Conservation (phyloP, 2,113 vertebrate genomes). For the Mystacornis crossleyi region DNA sequence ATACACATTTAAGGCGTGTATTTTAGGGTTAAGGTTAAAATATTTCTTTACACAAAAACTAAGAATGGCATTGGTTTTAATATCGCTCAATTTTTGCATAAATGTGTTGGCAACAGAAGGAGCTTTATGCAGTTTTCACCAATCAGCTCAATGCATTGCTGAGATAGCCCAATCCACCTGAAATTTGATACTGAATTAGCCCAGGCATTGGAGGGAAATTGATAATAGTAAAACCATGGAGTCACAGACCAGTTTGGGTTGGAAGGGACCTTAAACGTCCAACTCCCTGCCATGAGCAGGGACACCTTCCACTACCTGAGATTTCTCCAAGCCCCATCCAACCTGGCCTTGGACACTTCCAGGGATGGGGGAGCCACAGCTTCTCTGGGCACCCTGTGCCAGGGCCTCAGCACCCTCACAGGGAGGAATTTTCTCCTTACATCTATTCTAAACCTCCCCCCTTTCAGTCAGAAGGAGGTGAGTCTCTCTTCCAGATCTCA, state of each 20-base stretch:
- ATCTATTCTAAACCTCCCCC: not conserved
- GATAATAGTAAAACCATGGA: not conserved
- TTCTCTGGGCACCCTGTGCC: not conserved
- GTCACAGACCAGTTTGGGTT: not conserved
- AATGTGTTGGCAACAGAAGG: not conserved
- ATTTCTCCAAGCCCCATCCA: fast-evolving
- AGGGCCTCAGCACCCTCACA: fast-evolving
- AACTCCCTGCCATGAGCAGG: not conserved
- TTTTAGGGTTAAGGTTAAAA: not conserved
- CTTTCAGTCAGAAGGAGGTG: not conserved
- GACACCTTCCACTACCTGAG: fast-evolving
- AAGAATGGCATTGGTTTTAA: not conserved
- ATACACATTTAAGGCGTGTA: not conserved
- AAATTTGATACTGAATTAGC: not conserved
- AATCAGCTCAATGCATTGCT: not conserved
- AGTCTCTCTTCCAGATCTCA: not conserved
- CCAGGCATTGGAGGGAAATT: not conserved
- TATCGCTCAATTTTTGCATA: not conserved
- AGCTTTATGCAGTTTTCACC: not conserved
- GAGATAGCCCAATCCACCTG: not conserved
- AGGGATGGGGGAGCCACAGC: not conserved
- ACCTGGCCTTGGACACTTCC: fast-evolving
- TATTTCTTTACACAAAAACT: not conserved
- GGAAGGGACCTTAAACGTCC: fast-evolving
- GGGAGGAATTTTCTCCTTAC: not conserved